A percentile compares a stretch with the other conserved stretches of the same genome.
Conservation (phyloP, 2,888 invertebrate species). For the Eretmocerus hayati region DNA sequence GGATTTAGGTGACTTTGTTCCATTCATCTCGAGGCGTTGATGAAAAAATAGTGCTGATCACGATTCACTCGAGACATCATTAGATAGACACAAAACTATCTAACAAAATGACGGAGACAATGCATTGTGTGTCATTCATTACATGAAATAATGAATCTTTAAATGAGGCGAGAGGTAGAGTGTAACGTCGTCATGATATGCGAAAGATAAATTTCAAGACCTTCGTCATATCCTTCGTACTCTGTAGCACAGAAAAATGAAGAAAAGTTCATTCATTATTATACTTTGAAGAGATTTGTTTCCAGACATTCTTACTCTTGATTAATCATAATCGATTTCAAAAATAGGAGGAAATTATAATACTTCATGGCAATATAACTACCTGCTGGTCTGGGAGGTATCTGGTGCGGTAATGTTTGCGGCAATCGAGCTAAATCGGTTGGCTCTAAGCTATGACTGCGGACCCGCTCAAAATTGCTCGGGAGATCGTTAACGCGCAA, state of each 20-base stretch:
- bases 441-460: slow-evolving; percentile 49
- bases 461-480: slow-evolving; percentile 79
- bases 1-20: no score
- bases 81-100: no score
- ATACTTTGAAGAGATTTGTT: no score
- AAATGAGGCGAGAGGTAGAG: slow-evolving; percentile 1
- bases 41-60: no score
- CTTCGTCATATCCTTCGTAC: slow-evolving; percentile 45
- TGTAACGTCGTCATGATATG: not conserved
- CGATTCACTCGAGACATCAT: no score
- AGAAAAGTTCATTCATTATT: slow-evolving; percentile 22
- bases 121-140: no score
- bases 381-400: slow-evolving; percentile 48
- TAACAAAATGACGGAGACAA: no score
- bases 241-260: slow-evolving; percentile 37
- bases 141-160: no score
- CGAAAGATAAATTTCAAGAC: slow-evolving; percentile 28
- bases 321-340: no score
- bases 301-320: no score
- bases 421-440: slow-evolving; percentile 45
- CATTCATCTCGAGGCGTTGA: no score
- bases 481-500: slow-evolving; percentile 91
- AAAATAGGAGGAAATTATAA: not conserved
- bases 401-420: slow-evolving; percentile 39
- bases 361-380: no score